Conservation (phyloP, 2,888 invertebrate genomes). For the Cataglyphis livida region DNA sequence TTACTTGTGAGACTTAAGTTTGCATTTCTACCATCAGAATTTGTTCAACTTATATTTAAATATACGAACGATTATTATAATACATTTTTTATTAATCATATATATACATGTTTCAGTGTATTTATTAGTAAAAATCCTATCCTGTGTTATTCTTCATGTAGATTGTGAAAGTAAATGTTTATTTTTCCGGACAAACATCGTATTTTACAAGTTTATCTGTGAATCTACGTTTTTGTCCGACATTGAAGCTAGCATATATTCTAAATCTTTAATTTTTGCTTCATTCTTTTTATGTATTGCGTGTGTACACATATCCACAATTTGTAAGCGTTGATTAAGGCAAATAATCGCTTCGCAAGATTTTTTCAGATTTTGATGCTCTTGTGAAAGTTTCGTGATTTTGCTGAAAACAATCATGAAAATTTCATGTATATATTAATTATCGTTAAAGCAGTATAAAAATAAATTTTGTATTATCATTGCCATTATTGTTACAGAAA, state of each 20-base stretch:
- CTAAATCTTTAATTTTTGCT: conserved; percentile 69
- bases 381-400: conserved; percentile 77
- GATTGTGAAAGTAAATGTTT: conserved; percentile 19
- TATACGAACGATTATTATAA: conserved; percentile 82
- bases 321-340: conserved; percentile 78
- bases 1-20: conserved; percentile 58
- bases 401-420: conserved; percentile 69
- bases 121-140: conserved; percentile 50
- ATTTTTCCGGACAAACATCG: neutral
- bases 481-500: neutral
- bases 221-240: neutral
- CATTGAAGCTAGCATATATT: conserved; percentile 62
- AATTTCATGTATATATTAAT: neutral
- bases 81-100: conserved; percentile 85
- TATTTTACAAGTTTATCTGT: neutral
- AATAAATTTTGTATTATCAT: conserved; percentile 6
- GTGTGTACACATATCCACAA: conserved; percentile 73
- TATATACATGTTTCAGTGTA: conserved; percentile 59
- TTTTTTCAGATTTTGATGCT: conserved; percentile 77
- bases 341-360: conserved; percentile 70
- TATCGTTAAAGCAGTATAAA: neutral
- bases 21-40: conserved; percentile 72
- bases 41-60: conserved; percentile 79
- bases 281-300: conserved; percentile 73
- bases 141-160: conserved; percentile 10